Percentiles rank a stretch among this genome's conserved stretches.
Evolutionary conservation across 1,140 invertebrate genomes (phyloP).

Genomic region (Drosophila oshimai): DNA sequence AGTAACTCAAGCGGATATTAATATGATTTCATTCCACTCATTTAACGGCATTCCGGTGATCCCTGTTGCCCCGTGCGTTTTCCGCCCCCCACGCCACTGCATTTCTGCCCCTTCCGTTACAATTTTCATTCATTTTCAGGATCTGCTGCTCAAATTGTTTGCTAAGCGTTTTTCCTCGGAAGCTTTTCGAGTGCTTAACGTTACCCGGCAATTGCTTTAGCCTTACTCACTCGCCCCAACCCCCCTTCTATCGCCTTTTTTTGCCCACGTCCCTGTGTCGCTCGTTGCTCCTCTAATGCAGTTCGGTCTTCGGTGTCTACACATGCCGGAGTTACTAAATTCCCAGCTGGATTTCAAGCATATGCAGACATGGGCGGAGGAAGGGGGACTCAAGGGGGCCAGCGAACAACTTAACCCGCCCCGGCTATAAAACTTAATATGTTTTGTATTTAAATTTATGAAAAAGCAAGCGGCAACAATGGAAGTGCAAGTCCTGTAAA

Average conservation of each 20-base stretch:
- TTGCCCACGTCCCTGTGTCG: constrained; percentile 8
- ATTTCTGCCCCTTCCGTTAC: background rate
- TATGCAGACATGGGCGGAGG: constrained; percentile 15
- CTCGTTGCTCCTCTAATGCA: constrained; percentile 36
- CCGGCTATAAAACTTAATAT: constrained; percentile 79
- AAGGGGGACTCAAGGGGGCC: constrained; percentile 3
- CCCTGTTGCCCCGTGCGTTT: too few species aligned
- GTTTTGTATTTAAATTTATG: constrained; percentile 81
- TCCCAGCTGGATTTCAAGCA: constrained; percentile 64
- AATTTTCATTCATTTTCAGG: constrained; percentile 15
- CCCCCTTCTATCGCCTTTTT: background rate
- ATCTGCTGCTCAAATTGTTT: constrained; percentile 42
- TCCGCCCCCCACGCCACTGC: background rate
- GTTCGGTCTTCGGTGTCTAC: constrained; percentile 42
- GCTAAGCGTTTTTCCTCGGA: constrained; percentile 36
- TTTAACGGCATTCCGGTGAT: constrained; percentile 10
- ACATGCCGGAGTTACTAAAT: constrained; percentile 72
- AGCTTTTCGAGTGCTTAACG: constrained; percentile 21
- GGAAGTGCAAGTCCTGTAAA: constrained; percentile 32
- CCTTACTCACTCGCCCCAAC: background rate
- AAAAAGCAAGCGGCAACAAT: constrained; percentile 59
- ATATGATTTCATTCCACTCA: constrained; percentile 27
- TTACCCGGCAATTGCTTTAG: constrained; percentile 18
- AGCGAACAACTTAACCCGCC: constrained; percentile 62
- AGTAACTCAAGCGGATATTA: constrained; percentile 15